Percentiles rank a stretch among this genome's conserved stretches.
Evolutionary conservation across 2,888 invertebrate genomes (phyloP).

Genomic region (Lasioglossum marginatum): DNA sequence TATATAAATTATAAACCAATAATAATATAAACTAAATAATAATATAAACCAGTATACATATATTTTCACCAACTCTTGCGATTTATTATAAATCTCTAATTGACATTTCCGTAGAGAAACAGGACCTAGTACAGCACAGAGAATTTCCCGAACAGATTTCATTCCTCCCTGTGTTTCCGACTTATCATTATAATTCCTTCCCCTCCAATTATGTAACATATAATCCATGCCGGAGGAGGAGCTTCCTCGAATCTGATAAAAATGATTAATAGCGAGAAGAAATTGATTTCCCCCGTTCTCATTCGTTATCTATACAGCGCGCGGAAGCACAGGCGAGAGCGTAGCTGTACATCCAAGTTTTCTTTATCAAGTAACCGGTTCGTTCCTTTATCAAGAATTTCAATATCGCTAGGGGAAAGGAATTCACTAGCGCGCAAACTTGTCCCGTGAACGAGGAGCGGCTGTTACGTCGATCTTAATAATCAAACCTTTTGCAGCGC

Average conservation of each 20-base stretch:
- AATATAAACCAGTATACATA: no score
- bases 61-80: neutral
- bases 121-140: neutral
- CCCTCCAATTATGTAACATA: slow-evolving; percentile 9
- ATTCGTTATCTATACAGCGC: neutral
- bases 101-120: neutral
- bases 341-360: slow-evolving; percentile 9
- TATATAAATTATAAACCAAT: neutral
- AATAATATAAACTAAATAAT: no score
- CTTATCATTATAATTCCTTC: slow-evolving; percentile 5
- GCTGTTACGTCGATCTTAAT: neutral
- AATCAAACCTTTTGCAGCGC: neutral
- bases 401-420: slow-evolving; percentile 36
- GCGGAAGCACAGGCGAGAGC: neutral
- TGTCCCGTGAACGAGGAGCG: neutral
- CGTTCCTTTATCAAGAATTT: slow-evolving; percentile 31
- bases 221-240: neutral
- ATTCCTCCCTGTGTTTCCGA: neutral
- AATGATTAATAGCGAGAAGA: slow-evolving; percentile 13
- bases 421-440: neutral
- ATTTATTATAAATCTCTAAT: neutral
- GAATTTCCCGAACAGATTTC: neutral
- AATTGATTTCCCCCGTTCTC: neutral
- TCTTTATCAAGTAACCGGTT: slow-evolving; percentile 11
- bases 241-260: slow-evolving; percentile 1